Evolutionary conservation across 2,888 invertebrate genomes (phyloP), one percentile per base, ranked within the genome.

Genomic region (Synanthedon andrenaeformis): DNA sequence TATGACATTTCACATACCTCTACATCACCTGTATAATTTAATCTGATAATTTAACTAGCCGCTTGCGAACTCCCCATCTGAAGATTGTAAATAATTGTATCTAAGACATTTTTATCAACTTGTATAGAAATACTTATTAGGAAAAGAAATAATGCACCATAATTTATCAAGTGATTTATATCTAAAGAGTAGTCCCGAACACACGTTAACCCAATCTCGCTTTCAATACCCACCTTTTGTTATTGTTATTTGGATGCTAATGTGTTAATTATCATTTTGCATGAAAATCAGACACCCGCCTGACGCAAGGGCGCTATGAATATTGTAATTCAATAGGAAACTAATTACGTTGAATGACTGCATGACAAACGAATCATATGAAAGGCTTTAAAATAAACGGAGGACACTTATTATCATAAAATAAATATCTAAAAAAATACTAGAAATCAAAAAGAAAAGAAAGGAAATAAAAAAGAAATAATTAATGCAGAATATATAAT

Each of bases 181-280:
- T 35, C 8, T 49, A 8, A 19, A 49, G 10, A 52, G 28, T 50
- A 53, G 64, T 60, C 58, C 56, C 57, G 53, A 60, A 60, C 61
- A 59, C 61, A 65, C 62, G 72, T 65, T 69, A 74, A 74, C 72
- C 60, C 61, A 68, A 75, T 67, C 66, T 63, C 64, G 65, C 45
- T n/a, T 45, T 45, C 49, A 17, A 23, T 49, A 49, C 23, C 19
- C 76, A 81, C 81, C 81, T 83, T 82, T 84, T 82, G 82, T 82
- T 69, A 69, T 69, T 64, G 76, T 79, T 76, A 84, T 86, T 86
- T 81, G 80, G 76, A 86, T 87, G 84, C 71, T 85, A 87, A 86
- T 84, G 69, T 69, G 75, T 84, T 84, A 78, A 85, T 85, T 82
- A 84, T 74, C 79, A 72, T 79, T 84, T 84, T 82, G 80, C 83